Conservation (phyloP, 2,113 vertebrate genomes). For the Rana temporaria region DNA sequence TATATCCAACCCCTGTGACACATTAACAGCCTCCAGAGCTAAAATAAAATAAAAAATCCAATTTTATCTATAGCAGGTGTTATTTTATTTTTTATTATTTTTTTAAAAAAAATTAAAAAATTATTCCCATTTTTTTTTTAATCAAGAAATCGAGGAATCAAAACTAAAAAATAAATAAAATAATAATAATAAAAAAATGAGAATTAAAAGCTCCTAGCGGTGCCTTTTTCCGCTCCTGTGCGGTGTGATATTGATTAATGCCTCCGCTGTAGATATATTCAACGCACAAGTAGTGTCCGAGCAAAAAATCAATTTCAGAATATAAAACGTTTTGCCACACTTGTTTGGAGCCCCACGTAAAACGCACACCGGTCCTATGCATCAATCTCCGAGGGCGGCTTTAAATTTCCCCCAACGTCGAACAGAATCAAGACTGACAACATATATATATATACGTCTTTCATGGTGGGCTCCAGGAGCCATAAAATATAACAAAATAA, state of each 20-base stretch:
- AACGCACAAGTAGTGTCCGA: slow-evolving; percentile 54
- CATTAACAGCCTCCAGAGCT: neutral
- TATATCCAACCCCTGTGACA: slow-evolving; percentile 1
- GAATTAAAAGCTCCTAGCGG: neutral
- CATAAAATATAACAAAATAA: slow-evolving; percentile 47
- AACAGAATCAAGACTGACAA: slow-evolving; percentile 35
- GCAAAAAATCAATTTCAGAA: slow-evolving; percentile 52
- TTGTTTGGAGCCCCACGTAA: slow-evolving; percentile 47
- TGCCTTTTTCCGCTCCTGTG: slow-evolving; percentile 22
- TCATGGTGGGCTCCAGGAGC: slow-evolving; percentile 22
- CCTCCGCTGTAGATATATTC: slow-evolving; percentile 51
- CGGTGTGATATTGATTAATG: slow-evolving; percentile 56
- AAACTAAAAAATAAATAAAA: too few relatives aligned
- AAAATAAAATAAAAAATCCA: neutral
- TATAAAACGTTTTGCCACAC: slow-evolving; percentile 55
- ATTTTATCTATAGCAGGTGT: too few relatives aligned
- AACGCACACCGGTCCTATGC: slow-evolving; percentile 9
- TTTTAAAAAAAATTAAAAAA: too few relatives aligned
- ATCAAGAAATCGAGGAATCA: too few relatives aligned
- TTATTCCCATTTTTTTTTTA: too few relatives aligned
- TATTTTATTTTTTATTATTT: neutral
- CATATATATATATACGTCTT: slow-evolving; percentile 47
- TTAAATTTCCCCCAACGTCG: slow-evolving; percentile 26
- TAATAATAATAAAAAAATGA: too few relatives aligned
- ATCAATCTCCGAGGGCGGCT: slow-evolving; percentile 35